A percentile compares a stretch with the other conserved stretches of the same genome.
Conservation (phyloP, 2,113 vertebrate genomes). For the Prionailurus viverrinus region DNA sequence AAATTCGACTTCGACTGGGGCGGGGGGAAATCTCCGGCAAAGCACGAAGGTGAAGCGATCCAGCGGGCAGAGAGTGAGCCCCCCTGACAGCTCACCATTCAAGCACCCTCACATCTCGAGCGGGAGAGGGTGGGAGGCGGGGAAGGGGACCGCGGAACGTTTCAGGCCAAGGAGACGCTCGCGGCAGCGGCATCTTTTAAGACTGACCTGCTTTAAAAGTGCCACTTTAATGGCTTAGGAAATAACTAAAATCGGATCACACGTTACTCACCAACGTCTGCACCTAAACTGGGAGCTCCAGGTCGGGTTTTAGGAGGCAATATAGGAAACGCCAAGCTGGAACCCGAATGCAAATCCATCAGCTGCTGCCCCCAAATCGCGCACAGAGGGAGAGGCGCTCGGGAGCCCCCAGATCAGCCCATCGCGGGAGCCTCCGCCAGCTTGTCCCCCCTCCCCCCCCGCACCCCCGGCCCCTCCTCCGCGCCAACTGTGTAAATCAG, state of each 20-base stretch:
- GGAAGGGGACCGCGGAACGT: background rate
- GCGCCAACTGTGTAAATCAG: conserved; percentile 76
- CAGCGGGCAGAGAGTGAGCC: conserved; percentile 30
- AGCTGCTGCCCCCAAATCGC: conserved; percentile 63
- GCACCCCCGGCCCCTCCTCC: conserved; percentile 77
- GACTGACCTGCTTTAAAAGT: conserved; percentile 79
- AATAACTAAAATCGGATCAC: conserved; percentile 59
- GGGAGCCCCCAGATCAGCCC: conserved; percentile 79
- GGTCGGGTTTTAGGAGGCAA: conserved; percentile 21
- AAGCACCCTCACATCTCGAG: background rate
- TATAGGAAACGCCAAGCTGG: conserved; percentile 51
- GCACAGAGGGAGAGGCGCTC: conserved; percentile 63
- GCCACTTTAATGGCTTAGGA: conserved; percentile 68
- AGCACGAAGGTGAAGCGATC: background rate
- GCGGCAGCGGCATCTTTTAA: conserved; percentile 53
- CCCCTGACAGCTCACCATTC: conserved; percentile 45
- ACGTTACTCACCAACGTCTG: conserved; percentile 78
- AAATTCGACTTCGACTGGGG: conserved; percentile 9
- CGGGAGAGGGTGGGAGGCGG: background rate
- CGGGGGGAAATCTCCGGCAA: background rate
- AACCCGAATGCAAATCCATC: conserved; percentile 68
- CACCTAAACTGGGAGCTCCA: conserved; percentile 52
- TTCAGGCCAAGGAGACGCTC: conserved; percentile 70
- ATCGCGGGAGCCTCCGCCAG: conserved; percentile 67
- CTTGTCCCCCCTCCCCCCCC: conserved; percentile 35